Percentiles rank a stretch among this genome's conserved stretches.
These are phyloP conservation scores for Platyscapa corneri DNA, from an alignment of 1,140 invertebrate genomes.

Conservation along the genomic window DNA sequence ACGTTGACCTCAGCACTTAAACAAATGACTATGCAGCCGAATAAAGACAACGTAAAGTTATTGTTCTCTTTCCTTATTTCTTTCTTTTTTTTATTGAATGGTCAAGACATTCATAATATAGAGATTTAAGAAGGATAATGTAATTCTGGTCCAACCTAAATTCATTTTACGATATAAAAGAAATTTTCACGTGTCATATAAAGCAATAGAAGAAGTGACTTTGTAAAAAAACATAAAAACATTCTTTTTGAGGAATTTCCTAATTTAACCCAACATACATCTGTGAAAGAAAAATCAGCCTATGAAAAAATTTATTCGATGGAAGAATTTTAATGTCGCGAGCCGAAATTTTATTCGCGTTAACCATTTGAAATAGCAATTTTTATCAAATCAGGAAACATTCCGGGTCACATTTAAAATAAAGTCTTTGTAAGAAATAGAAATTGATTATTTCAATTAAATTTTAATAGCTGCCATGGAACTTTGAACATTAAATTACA, in stretches of 20 bases:
- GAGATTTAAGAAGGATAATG: neutral
- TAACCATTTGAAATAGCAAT: neutral
- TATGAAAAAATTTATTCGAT: neutral
- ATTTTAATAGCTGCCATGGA: too few species aligned
- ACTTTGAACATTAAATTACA: too few species aligned
- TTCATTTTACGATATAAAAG: neutral
- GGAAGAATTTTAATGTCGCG: neutral
- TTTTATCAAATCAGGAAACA: neutral
- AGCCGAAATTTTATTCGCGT: neutral
- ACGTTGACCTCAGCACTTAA: neutral
- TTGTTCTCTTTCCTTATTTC: neutral
- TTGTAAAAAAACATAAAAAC: neutral
- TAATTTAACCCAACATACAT: neutral
- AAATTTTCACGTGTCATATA: neutral
- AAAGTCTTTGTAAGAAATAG: neutral
- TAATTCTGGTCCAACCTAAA: neutral
- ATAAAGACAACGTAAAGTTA: neutral
- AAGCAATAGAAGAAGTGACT: neutral
- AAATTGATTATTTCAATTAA: too few species aligned
- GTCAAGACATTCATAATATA: neutral
- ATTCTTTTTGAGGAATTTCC: constrained; percentile 28
- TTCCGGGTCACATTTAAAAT: neutral
- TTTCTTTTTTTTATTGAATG: neutral
- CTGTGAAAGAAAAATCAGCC: neutral
- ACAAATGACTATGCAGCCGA: neutral